A percentile compares a stretch with the other conserved stretches of the same genome.
phyloP scores from a whole-genome alignment of 2,113 vertebrate genomes.

The Eulacestoma nigropectus region DNA sequence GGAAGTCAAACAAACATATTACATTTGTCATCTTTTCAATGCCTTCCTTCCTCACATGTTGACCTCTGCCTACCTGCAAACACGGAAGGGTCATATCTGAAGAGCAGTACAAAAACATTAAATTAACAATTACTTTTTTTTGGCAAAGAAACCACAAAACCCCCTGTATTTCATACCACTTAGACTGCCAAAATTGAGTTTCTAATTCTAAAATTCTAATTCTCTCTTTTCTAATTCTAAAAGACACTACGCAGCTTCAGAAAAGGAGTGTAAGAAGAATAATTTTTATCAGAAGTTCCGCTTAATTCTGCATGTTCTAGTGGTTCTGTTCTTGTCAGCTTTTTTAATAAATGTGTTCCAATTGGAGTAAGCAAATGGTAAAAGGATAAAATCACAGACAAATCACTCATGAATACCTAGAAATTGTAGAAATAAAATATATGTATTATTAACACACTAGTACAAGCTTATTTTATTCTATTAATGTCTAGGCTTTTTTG shows the following conservation, averaged over 20 bases:
- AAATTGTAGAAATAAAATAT: neutral
- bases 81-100: neutral
- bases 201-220: neutral
- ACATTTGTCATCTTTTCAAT: neutral
- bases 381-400: neutral
- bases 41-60: neutral
- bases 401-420: neutral
- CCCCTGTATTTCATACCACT: neutral
- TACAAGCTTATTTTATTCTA: neutral
- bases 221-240: neutral
- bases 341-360: neutral
- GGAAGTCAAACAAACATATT: neutral
- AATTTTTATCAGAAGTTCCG: neutral
- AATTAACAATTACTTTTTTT: neutral
- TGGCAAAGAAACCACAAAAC: neutral
- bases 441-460: neutral
- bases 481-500: neutral
- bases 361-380: neutral
- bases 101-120: neutral
- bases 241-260: constrained; percentile 20
- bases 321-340: neutral
- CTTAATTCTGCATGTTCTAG: neutral
- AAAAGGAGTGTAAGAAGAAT: neutral
- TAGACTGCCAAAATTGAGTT: neutral
- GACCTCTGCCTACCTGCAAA: neutral